Evolutionary conservation across 2,113 vertebrate species (phyloP), one percentile per base, ranked within the genome.

Genomic region (Corvus hawaiiensis): DNA sequence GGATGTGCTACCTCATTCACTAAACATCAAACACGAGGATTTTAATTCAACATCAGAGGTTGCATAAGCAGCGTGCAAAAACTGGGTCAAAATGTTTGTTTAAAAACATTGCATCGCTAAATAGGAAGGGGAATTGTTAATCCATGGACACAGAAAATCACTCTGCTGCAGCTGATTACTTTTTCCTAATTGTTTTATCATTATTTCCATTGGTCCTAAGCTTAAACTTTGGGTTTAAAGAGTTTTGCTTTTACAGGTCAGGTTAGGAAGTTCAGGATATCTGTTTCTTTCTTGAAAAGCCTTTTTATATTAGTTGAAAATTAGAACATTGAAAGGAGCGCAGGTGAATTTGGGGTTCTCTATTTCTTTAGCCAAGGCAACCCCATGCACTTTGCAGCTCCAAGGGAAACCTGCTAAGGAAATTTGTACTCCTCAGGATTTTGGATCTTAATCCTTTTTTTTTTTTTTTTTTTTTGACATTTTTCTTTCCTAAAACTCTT

Each of bases 11-110:
- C 78, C 72, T 75, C 75, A 32, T 62, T 85, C 74, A 27, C 89
- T 82, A 75, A 88, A 87, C 80, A 91, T 54, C 51, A 88, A 94
- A 94, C 68, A 68, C 2, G 6, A 52, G 62, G 63, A 59, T 89
- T 82, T 85, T 37, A 81, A 67, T 84, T 91, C 87, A 89, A 13
- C 85, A 93, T 58, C 84, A 73, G 69, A 85, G n/a, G 55, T 35
- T 93, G 90, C 62, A 81, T 72, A 94, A 97, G 56, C 37, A 89
- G 41, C 3, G 21, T n/a, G 69, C 54, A 86, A 89, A 93, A 96
- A 55, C 43, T 90, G 61, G 91, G 84, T 89, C 95, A 94, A 96
- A 95, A 95, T 67, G 30, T 93, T 93, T 80, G 71, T 79, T 91
- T 68, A 10, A 71, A 92, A 74, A 48, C 28, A 8, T 41, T 76